These are phyloP conservation scores for human DNA, from an alignment of 2,113 vertebrate species.

Conservation along the genomic window DNA sequence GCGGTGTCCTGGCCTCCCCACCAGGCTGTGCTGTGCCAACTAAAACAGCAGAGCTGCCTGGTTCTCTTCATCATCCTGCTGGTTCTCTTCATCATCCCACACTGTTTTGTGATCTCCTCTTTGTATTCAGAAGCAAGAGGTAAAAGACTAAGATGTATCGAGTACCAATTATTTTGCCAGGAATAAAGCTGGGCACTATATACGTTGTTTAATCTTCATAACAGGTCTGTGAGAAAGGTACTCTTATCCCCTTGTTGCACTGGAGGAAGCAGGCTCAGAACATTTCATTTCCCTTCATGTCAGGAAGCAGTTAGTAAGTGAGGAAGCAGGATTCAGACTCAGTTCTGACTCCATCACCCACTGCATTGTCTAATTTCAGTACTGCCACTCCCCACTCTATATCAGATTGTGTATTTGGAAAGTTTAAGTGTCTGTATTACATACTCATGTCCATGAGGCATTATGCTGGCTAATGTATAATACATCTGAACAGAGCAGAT, in stretches of 20 bases:
- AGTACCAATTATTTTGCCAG: neutral
- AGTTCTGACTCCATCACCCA: neutral
- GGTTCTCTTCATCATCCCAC: neutral
- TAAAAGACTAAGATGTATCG: neutral
- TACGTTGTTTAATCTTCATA: neutral
- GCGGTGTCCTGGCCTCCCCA: constrained; percentile 3
- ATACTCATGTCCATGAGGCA: neutral
- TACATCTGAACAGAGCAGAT: neutral
- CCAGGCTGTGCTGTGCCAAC: constrained; percentile 60
- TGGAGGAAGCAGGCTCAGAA: neutral
- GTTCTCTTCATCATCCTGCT: neutral
- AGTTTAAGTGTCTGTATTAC: neutral
- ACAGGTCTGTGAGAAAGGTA: neutral
- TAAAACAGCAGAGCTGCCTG: neutral
- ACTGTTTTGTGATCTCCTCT: neutral
- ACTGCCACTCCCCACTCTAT: neutral
- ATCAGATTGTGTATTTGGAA: neutral
- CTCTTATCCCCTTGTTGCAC: neutral
- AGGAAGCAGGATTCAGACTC: neutral
- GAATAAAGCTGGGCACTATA: neutral
- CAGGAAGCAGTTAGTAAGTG: neutral
- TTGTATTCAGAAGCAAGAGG: neutral
- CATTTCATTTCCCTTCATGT: neutral
- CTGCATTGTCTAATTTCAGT: neutral
- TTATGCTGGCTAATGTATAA: neutral